Evolutionary conservation across 2,113 vertebrate species (phyloP).

Genomic region (Elanus axillaris): DNA sequence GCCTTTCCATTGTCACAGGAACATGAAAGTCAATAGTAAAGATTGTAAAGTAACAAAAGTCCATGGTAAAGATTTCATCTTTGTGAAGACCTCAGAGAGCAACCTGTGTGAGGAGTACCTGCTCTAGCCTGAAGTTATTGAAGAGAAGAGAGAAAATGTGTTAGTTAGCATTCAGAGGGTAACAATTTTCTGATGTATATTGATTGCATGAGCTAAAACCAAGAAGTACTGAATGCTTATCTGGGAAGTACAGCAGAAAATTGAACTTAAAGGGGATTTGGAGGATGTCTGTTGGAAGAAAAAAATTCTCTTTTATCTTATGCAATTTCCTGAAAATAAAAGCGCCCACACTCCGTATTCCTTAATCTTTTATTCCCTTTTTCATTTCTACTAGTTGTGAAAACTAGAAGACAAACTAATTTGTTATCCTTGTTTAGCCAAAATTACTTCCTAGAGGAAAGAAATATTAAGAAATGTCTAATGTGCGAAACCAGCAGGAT

Average conservation of each 20-base stretch:
- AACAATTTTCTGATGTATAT: background rate
- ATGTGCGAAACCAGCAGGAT: background rate
- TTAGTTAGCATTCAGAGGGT: background rate
- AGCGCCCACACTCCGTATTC: background rate
- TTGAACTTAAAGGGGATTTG: background rate
- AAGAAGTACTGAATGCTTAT: background rate
- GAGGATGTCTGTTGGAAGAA: background rate
- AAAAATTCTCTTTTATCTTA: background rate
- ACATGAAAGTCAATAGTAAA: background rate
- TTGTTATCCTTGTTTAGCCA: background rate
- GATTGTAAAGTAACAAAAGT: background rate
- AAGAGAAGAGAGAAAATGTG: background rate
- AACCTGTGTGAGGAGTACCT: background rate
- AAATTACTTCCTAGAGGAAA: background rate
- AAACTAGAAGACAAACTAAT: background rate
- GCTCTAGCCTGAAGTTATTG: background rate
- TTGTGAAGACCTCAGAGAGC: background rate
- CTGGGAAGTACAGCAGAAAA: background rate
- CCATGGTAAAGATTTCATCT: background rate
- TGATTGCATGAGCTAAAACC: background rate
- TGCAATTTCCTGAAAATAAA: background rate
- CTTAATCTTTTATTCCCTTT: background rate
- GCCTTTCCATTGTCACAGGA: background rate
- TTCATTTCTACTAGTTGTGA: background rate
- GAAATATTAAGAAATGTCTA: background rate